phyloP scores from a whole-genome alignment of 2,797 vertebrate genomes.

The Phataginus tricuspis region DNA sequence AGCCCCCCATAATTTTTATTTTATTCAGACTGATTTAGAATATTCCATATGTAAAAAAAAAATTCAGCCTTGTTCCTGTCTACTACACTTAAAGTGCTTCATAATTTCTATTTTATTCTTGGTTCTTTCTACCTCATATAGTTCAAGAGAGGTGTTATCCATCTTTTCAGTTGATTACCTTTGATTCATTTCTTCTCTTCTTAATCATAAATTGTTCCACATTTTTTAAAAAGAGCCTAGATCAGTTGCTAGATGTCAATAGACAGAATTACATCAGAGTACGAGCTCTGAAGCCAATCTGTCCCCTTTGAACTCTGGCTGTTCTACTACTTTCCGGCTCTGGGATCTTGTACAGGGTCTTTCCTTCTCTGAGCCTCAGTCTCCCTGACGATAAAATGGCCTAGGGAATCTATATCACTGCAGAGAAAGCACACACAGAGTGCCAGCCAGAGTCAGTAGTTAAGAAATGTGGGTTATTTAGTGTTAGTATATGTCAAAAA shows the following conservation, averaged over 20 bases:
- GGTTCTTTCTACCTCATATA: conserved; percentile 50
- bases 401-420: too few relatives aligned
- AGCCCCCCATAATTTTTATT: neutral
- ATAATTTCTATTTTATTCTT: conserved; percentile 53
- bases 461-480: neutral
- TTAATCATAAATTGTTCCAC: conserved; percentile 16
- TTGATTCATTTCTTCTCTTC: conserved; percentile 49
- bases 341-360: neutral
- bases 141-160: neutral
- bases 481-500: neutral
- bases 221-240: neutral
- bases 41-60: neutral
- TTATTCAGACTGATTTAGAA: conserved; percentile 8
- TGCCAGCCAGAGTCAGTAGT: neutral
- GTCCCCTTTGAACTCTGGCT: neutral
- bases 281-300: neutral
- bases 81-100: conserved; percentile 11
- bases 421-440: neutral
- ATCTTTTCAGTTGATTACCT: conserved; percentile 49
- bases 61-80: conserved; percentile 44
- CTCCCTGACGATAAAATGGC: neutral
- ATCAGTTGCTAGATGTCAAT: neutral
- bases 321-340: neutral
- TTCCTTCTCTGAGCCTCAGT: neutral
- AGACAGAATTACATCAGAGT: neutral